A percentile compares a stretch with the other conserved stretches of the same genome.
phyloP scores from a whole-genome alignment of 2,113 vertebrate genomes.

The Phalacrocorax carbo region DNA sequence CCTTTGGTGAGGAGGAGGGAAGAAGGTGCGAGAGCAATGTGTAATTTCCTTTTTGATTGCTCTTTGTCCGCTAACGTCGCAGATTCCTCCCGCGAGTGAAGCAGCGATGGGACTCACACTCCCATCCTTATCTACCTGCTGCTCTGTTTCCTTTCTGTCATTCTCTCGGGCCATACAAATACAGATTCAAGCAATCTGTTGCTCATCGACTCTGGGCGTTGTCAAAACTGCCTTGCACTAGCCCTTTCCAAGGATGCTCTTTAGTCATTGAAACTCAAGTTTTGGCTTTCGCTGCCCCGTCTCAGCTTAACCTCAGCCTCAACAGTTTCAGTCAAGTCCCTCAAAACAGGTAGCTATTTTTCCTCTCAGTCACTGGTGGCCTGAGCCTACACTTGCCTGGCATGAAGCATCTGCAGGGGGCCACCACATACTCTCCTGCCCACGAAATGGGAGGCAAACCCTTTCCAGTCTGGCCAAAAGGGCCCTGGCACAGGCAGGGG shows the following conservation, averaged over 20 bases:
- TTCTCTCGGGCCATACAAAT: neutral
- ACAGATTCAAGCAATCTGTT: neutral
- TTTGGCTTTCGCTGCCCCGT: neutral
- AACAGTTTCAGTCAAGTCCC: neutral
- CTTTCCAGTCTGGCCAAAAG: neutral
- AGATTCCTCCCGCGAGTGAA: accelerated
- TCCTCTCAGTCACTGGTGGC: accelerated
- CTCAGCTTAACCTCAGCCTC: neutral
- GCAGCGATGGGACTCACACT: neutral
- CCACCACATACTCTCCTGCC: accelerated
- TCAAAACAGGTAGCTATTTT: neutral
- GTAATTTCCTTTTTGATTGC: neutral
- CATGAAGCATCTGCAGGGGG: neutral
- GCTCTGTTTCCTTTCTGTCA: neutral
- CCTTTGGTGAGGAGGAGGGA: neutral
- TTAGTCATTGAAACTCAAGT: neutral
- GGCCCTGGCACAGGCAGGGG: neutral
- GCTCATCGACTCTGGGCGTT: neutral
- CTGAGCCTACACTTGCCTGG: neutral
- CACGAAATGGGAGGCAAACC: neutral
- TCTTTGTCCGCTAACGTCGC: accelerated
- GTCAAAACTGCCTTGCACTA: neutral
- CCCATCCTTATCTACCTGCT: neutral
- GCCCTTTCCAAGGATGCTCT: neutral
- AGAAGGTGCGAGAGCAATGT: neutral